Evolutionary conservation across 2,797 vertebrate species (phyloP).

Genomic region (Microctenopoma stevenorrisi): DNA sequence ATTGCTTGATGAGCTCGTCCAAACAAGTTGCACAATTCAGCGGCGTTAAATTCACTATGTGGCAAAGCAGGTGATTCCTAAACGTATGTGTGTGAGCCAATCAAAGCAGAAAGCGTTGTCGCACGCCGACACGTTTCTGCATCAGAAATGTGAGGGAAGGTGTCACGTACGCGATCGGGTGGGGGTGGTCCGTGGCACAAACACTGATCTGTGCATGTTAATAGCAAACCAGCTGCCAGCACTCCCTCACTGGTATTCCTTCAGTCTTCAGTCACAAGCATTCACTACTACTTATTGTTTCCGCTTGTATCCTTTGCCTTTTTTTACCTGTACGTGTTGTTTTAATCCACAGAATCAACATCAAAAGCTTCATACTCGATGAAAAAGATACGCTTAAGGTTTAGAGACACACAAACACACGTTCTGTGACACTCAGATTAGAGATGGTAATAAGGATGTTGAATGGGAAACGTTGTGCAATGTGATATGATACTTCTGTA

Average conservation of each 20-base stretch:
- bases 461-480: slow-evolving; percentile 1
- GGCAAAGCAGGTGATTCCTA: too few relatives aligned
- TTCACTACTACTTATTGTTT: slow-evolving; percentile 20
- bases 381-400: slow-evolving; percentile 48
- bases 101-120: slow-evolving; percentile 12
- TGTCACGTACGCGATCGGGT: slow-evolving; percentile 9
- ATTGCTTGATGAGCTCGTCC: background rate
- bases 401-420: slow-evolving; percentile 1
- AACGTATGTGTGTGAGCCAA: background rate
- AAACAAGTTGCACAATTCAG: background rate
- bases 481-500: slow-evolving; percentile 12
- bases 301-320: slow-evolving; percentile 1
- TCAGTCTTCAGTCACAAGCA: background rate
- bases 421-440: slow-evolving; percentile 23
- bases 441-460: slow-evolving; percentile 8
- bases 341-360: slow-evolving; percentile 36
- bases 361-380: slow-evolving; percentile 48
- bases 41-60: too few relatives aligned
- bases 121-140: slow-evolving; percentile 23
- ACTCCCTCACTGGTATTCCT: slow-evolving; percentile 1
- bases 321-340: background rate
- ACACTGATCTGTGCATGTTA: slow-evolving; percentile 28
- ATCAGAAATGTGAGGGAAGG: slow-evolving; percentile 13
- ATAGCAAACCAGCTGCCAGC: slow-evolving; percentile 35
- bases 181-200: slow-evolving; percentile 10